Evolutionary conservation across 1,140 invertebrate species (phyloP).

Genomic region (Arion vulgaris): DNA sequence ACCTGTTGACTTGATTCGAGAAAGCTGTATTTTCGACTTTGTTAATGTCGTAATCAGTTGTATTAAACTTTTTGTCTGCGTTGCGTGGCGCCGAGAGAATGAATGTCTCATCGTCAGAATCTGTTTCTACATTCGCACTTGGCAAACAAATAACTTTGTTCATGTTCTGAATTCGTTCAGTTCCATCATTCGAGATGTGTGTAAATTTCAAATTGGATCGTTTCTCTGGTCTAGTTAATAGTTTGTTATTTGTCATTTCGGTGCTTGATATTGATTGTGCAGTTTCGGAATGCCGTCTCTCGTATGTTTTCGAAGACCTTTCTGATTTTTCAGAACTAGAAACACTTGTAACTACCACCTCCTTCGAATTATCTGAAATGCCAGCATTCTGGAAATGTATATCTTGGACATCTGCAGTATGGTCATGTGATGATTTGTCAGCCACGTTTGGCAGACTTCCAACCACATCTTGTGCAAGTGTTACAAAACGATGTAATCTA

Average conservation of each 20-base stretch:
- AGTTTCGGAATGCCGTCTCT: neutral
- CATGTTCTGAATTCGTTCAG: neutral
- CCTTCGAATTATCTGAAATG: neutral
- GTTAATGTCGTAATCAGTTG: neutral
- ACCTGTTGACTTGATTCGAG: neutral
- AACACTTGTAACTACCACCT: neutral
- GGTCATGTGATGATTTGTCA: neutral
- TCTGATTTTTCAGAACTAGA: neutral
- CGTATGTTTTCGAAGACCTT: neutral
- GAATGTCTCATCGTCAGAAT: constrained; percentile 19
- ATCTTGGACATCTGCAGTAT: neutral
- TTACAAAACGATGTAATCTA: neutral
- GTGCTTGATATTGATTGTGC: neutral
- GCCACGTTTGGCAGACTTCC: neutral
- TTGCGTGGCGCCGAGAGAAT: neutral
- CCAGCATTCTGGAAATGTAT: neutral
- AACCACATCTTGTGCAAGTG: neutral
- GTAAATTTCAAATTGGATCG: neutral
- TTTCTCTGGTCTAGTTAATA: neutral
- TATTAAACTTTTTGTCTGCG: neutral
- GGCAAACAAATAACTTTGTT: constrained; percentile 20
- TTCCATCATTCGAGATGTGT: neutral
- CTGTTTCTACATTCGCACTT: neutral
- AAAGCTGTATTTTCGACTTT: too few relatives aligned
- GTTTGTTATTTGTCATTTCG: neutral